Base-by-base conservation (phyloP, 1,140 invertebrate species). In the Schlechtendalia chinensis region DNA sequence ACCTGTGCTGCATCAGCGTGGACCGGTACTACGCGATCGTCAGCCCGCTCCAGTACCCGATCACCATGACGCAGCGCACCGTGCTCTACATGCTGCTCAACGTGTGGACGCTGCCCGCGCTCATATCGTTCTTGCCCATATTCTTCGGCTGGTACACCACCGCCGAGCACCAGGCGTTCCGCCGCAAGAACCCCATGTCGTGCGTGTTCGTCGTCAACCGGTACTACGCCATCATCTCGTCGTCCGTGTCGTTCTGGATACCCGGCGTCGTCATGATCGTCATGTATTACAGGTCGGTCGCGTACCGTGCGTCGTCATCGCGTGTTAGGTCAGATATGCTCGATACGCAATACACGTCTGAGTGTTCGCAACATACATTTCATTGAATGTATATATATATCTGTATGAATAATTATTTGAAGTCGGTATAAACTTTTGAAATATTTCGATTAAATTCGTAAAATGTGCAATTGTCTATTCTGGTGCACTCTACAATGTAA, bases 111-210 rank as follows among this genome's bases (percentile, higher is more conserved):
- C 88, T 95, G 63, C 95, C 96, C 0, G 92, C 94, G 2, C 88
- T 96, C 50, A 97, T 98, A 81, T 97, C 96, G 81, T 96, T 98
- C 84, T 94, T 96, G 61, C 96, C 97, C 0, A 96, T 98, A 61
- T 97, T 98, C 85, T 91, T 93, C 85, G 94, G 94, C 5, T 95
- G 94, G 93, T 96, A 96, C 85, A 95, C 94, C 0, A 95, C 94
- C 1, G 89, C 90, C 22, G 91, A 94, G 53, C 91, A 96, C 84
- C 86, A 92, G 81, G 61, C 59, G 22, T 89, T 90, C 82, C 88
- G 92, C 83, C 86, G 87, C 69, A 84, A 89, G 11, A 88, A 95
- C 85, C 93, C 93, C 3, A 89, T 95, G 83, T 89, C 91, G 29
- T 98, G 96, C 85, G 89, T 89, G 6, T 97, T 97, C 85, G 90